A percentile compares a stretch with the other conserved stretches of the same genome.
phyloP scores from a whole-genome alignment of 2,888 invertebrate species.

The Timema cristinae region DNA sequence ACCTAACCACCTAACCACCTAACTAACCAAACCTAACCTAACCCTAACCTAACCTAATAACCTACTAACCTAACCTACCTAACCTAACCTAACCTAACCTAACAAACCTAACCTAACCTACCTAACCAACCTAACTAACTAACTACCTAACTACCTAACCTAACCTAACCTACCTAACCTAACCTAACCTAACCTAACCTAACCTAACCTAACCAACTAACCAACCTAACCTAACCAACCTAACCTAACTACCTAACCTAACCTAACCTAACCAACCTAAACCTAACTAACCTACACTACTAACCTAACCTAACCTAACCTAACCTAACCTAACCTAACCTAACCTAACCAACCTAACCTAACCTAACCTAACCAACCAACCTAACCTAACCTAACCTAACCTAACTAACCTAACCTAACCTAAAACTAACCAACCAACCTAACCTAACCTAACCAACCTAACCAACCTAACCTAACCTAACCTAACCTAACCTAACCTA shows the following conservation, averaged over 20 bases:
- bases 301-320: conserved; percentile 29
- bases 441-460: neutral
- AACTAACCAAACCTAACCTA: no score
- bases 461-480: conserved; percentile 8
- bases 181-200: conserved; percentile 23
- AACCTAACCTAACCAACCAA: conserved; percentile 30
- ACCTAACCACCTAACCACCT: neutral
- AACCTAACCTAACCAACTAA: no score
- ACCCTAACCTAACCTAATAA: conserved; percentile 32
- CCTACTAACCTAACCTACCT: neutral
- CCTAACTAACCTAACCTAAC: conserved; percentile 8
- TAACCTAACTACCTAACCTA: no score
- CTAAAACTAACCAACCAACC: neutral
- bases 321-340: conserved; percentile 24
- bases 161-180: conserved; percentile 28
- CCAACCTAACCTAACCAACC: no score
- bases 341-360: conserved; percentile 27
- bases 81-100: no score
- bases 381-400: conserved; percentile 30
- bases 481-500: conserved; percentile 11
- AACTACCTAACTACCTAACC: conserved; percentile 26
- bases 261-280: conserved; percentile 16
- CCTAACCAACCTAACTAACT: conserved; percentile 18
- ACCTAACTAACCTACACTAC: conserved; percentile 28
- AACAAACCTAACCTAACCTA: no score